phyloP scores from a whole-genome alignment of 2,113 vertebrate genomes.

The Promerops cafer region DNA sequence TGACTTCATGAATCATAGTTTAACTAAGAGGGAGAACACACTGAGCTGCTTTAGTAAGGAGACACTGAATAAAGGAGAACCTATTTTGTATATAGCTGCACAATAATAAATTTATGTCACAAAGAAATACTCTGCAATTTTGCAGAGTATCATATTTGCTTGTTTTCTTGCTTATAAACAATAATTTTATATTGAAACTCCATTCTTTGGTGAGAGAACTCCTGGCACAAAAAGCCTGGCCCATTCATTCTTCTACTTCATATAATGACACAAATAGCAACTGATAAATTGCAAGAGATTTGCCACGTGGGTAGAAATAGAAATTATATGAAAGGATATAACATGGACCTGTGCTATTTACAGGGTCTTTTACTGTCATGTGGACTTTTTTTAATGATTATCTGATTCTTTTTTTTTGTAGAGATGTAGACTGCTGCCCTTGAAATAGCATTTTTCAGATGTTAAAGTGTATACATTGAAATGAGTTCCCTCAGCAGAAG shows the following conservation, averaged over 20 bases:
- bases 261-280: background rate
- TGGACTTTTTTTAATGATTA: background rate
- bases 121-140: background rate
- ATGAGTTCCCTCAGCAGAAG: background rate
- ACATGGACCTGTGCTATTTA: background rate
- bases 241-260: background rate
- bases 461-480: background rate
- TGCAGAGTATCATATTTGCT: background rate
- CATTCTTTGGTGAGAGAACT: background rate
- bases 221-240: background rate
- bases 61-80: background rate
- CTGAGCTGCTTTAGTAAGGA: background rate
- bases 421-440: background rate
- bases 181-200: background rate
- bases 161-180: background rate
- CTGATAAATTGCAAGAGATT: background rate
- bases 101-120: background rate
- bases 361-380: background rate
- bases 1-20: background rate
- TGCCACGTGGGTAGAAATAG: background rate
- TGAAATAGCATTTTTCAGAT: background rate
- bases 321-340: background rate
- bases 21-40: background rate
- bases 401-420: background rate
- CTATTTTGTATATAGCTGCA: background rate